Conservation (phyloP, 2,797 vertebrate genomes). For the Pangasius macronema region DNA sequence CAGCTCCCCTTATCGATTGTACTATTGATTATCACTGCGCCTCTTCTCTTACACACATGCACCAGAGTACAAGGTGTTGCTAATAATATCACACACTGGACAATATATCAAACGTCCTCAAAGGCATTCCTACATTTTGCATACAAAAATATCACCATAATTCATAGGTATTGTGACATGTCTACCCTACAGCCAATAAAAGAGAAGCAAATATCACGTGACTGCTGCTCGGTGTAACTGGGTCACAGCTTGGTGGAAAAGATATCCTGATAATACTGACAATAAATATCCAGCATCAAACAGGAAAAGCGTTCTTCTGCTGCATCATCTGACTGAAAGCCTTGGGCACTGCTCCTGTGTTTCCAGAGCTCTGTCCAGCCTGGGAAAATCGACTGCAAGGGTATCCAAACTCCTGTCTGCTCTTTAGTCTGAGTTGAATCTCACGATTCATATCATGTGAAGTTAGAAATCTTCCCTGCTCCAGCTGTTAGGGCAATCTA, state of each 20-base stretch:
- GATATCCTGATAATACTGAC: conserved; percentile 10
- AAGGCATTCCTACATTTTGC: not conserved
- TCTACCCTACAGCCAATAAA: conserved; percentile 3
- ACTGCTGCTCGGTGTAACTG: not conserved
- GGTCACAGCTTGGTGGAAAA: conserved; percentile 27
- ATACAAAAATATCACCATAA: not conserved
- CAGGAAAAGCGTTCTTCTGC: conserved; percentile 20
- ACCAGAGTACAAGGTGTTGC: not conserved
- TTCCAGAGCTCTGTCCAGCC: conserved; percentile 18
- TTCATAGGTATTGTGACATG: not conserved
- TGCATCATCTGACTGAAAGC: conserved; percentile 33
- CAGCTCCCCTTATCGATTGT: not conserved
- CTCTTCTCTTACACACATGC: not conserved
- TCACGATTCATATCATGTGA: not conserved
- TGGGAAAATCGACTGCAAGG: conserved; percentile 9
- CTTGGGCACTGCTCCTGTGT: conserved; percentile 18
- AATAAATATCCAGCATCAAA: conserved; percentile 31
- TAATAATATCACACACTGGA: not conserved
- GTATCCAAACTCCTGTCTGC: conserved; percentile 26
- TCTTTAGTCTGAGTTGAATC: not conserved
- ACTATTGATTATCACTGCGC: not conserved
- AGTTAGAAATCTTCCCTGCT: conserved; percentile 33
- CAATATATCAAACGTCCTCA: not conserved
- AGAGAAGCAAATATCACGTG: conserved; percentile 23
- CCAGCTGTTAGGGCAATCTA: conserved; percentile 32